These are phyloP conservation scores for Sminthurides bifidus DNA, from an alignment of 1,140 invertebrate genomes.

Conservation along the genomic window DNA sequence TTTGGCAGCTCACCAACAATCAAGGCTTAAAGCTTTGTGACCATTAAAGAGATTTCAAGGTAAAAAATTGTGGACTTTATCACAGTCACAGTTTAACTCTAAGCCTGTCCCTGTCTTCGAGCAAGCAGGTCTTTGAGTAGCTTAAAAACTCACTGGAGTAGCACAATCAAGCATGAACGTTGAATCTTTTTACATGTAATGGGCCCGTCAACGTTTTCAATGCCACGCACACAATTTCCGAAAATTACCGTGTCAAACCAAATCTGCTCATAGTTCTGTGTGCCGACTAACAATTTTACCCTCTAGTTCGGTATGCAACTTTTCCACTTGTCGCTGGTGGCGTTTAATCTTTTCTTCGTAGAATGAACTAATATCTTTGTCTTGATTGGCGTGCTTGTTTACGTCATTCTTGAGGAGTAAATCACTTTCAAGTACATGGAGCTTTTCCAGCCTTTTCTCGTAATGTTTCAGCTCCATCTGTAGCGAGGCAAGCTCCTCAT, in stretches of 20 bases:
- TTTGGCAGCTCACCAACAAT: too few species aligned
- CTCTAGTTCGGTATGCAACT: slow-evolving; percentile 70
- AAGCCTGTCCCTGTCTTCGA: too few species aligned
- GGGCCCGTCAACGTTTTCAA: background rate
- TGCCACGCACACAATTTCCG: background rate
- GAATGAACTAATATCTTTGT: slow-evolving; percentile 44
- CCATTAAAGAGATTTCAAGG: too few species aligned
- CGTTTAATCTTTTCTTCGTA: slow-evolving; percentile 66
- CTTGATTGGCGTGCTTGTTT: slow-evolving; percentile 37
- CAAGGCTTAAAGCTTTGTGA: too few species aligned
- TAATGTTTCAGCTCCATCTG: slow-evolving; percentile 74
- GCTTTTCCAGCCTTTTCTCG: slow-evolving; percentile 69
- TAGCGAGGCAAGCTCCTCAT: slow-evolving; percentile 62
- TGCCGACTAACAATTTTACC: slow-evolving; percentile 61
- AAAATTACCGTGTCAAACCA: background rate
- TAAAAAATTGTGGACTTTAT: too few species aligned
- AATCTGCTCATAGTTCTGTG: slow-evolving; percentile 27
- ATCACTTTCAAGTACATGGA: slow-evolving; percentile 66
- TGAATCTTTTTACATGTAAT: too few species aligned
- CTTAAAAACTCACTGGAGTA: background rate
- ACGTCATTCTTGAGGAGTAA: slow-evolving; percentile 45
- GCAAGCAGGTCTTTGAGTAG: background rate
- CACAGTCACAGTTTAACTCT: too few species aligned
- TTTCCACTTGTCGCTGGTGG: slow-evolving; percentile 69
- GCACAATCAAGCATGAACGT: too few species aligned